A percentile compares a stretch with the other conserved stretches of the same genome.
Conservation (phyloP, 2,113 vertebrate species). For the Burhinus oedicnemus region DNA sequence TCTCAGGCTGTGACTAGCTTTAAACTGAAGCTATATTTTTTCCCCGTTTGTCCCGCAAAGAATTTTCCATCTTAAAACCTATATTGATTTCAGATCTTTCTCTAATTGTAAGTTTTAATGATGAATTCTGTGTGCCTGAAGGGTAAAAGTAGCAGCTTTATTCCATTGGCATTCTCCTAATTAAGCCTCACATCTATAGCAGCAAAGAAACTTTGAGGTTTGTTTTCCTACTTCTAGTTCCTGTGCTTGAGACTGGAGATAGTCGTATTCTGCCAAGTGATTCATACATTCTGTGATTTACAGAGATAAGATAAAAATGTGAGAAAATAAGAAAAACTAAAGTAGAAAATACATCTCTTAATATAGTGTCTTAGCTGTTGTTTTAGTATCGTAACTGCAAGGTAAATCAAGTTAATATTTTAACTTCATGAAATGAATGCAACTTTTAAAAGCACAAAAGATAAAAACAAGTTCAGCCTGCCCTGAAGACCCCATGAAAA, state of each 20-base stretch:
- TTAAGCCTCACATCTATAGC: not conserved
- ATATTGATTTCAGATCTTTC: not conserved
- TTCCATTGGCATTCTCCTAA: not conserved
- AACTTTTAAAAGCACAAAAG: not conserved
- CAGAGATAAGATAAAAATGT: not conserved
- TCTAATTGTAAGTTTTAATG: not conserved
- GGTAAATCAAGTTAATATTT: not conserved
- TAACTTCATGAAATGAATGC: not conserved
- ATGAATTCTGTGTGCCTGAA: not conserved
- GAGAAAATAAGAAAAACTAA: not conserved
- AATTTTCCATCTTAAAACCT: not conserved
- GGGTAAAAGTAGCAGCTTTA: not conserved
- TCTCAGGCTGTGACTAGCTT: not conserved
- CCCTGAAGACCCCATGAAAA: not conserved
- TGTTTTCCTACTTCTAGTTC: not conserved
- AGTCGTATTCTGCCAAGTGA: not conserved
- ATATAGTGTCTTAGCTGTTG: not conserved
- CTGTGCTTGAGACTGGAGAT: not conserved
- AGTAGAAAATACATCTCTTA: not conserved
- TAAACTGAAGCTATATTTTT: not conserved
- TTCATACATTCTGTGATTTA: not conserved
- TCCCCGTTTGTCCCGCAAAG: not conserved
- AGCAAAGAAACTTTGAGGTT: not conserved
- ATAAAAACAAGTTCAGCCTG: not conserved
- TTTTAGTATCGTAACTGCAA: not conserved